Conservation (phyloP, 2,113 vertebrate species). For the Columba livia region DNA sequence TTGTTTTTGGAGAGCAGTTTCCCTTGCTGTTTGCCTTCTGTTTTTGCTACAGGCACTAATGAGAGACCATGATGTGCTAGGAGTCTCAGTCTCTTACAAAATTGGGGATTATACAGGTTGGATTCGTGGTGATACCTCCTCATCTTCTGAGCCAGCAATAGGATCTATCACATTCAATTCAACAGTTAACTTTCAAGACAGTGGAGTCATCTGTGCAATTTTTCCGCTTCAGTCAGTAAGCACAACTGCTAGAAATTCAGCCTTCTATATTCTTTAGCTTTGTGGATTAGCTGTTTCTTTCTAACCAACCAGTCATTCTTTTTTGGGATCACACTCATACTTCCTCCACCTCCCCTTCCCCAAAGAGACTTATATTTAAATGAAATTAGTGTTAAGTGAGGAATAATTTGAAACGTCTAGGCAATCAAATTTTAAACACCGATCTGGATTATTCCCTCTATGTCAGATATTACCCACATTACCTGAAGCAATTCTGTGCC, state of each 20-base stretch:
- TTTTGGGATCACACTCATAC: background rate
- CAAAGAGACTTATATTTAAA: background rate
- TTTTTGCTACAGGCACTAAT: background rate
- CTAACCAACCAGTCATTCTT: background rate
- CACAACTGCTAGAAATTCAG: background rate
- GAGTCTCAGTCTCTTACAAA: background rate
- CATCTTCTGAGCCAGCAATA: background rate
- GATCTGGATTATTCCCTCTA: background rate
- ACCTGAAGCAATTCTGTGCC: background rate
- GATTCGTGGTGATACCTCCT: background rate
- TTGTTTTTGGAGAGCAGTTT: background rate
- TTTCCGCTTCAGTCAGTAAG: background rate
- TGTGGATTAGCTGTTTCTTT: background rate
- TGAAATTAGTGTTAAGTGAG: conserved; percentile 26
- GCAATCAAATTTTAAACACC: conserved; percentile 32
- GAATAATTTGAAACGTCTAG: conserved; percentile 26
- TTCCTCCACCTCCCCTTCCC: background rate
- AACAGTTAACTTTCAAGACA: background rate
- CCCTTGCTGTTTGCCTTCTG: background rate
- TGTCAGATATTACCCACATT: background rate
- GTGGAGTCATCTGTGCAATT: background rate
- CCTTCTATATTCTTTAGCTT: background rate
- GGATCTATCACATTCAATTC: background rate
- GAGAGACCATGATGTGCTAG: background rate
- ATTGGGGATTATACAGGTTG: background rate